Base-by-base conservation (phyloP, 2,113 vertebrate genomes). In the Sialia sialis region DNA sequence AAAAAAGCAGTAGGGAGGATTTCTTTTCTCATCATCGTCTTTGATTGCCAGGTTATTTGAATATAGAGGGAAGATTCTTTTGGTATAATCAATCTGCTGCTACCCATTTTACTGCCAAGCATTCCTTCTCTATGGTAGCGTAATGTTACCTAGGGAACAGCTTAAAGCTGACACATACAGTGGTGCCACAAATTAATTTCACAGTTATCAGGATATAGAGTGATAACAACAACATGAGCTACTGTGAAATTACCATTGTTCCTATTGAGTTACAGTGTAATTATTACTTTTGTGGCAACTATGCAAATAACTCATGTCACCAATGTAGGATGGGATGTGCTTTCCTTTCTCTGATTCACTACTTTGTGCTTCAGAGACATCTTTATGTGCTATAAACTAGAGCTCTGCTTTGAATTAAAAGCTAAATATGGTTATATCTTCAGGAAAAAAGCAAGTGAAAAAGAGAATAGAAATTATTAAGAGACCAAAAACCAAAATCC, bases 131-230 rank as follows among this genome's bases (percentile, higher is more conserved):
- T 96, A 63, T 96, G 95, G 94, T 96, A 96, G 97, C 36, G 14
- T 92, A 97, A 96, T 94, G 97, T 98, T 98, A 97, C 97, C 98
- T 98, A 98, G 97, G 97, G 97, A 98, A 98, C 97, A 97, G 97
- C 96, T 97, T 97, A 96, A 96, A 95, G 94, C 94, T 94, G 93
- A 97, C 96, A 96, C 94, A 96, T 97, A 97, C 91, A 96, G 95
- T 95, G 79, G 93, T 97, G 95, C 95, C 94, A 95, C 97, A 97
- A 97, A 98, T 98, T 98, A 98, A 98, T 98, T 98, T 98, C 97
- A 97, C 94, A 98, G 96, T 97, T 97, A 97, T 97, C 97, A 96
- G 97, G 88, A 97, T 97, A 95, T 93, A 96, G 96, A 96, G 92
- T 79, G 97, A 96, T 96, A 97, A 97, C 94, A 97, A 95, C 95